Evolutionary conservation across 2,797 vertebrate genomes (phyloP).

Genomic region (Paedocypris micromegethes): DNA sequence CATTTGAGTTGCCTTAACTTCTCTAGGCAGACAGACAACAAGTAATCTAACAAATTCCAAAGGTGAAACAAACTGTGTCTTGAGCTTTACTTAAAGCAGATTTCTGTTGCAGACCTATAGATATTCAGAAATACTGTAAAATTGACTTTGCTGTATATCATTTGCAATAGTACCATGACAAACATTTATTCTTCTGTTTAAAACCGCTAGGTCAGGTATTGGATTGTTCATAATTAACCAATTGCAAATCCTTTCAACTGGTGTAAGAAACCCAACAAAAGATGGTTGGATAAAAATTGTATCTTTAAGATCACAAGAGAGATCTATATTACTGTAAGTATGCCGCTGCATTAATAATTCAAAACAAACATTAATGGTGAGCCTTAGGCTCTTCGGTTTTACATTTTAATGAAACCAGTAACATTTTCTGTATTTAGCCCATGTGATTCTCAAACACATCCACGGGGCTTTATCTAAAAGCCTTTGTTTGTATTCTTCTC

Average conservation of each 20-base stretch:
- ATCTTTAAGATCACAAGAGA: slow-evolving; percentile 1
- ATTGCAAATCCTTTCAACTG: not conserved
- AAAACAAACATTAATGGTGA: slow-evolving; percentile 16
- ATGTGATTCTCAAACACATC: not conserved
- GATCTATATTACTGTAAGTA: slow-evolving; percentile 1
- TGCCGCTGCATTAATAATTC: slow-evolving; percentile 14
- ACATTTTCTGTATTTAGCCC: slow-evolving; percentile 16
- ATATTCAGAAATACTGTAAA: too few relatives aligned
- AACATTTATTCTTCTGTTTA: too few relatives aligned
- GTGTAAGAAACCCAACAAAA: slow-evolving; percentile 3
- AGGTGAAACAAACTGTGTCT: too few relatives aligned
- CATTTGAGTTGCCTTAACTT: too few relatives aligned
- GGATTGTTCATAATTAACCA: too few relatives aligned
- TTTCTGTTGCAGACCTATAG: too few relatives aligned
- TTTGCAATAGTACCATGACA: too few relatives aligned
- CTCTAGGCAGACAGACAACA: too few relatives aligned
- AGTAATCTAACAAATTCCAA: too few relatives aligned
- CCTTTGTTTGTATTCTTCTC: slow-evolving; percentile 21
- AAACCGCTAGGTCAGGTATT: too few relatives aligned
- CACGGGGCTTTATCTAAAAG: slow-evolving; percentile 2
- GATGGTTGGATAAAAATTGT: not conserved
- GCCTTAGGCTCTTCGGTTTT: not conserved
- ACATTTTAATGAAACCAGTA: slow-evolving; percentile 8
- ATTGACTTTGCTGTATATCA: too few relatives aligned
- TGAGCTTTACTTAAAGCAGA: too few relatives aligned